Conservation (phyloP, 2,113 vertebrate species). For the Centropus bengalensis region DNA sequence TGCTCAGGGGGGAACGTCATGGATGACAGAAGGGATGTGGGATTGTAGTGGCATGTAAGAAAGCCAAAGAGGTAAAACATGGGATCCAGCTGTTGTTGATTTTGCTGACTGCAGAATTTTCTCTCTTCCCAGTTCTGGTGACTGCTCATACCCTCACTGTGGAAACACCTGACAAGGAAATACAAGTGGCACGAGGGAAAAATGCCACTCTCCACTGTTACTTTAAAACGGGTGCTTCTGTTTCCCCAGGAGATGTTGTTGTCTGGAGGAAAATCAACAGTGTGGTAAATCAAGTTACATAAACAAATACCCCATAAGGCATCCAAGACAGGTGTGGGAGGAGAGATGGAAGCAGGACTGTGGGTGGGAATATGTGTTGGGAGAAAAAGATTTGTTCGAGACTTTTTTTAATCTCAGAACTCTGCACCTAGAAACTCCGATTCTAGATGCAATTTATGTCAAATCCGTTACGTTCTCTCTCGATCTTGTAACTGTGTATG, state of each 20-base stretch:
- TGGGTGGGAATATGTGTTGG: background rate
- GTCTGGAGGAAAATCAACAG: constrained; percentile 65
- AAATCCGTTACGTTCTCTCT: background rate
- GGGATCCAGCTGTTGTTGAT: background rate
- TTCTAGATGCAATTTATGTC: background rate
- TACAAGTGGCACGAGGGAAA: constrained; percentile 73
- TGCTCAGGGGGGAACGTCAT: background rate
- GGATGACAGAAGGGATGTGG: background rate
- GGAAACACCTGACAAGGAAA: constrained; percentile 45
- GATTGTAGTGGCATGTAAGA: background rate
- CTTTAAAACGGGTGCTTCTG: constrained; percentile 9
- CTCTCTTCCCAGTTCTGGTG: constrained; percentile 74
- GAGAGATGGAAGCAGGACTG: background rate
- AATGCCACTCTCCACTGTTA: constrained; percentile 75
- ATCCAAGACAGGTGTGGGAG: background rate
- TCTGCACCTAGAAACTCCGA: background rate
- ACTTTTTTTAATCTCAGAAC: background rate
- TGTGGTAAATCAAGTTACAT: background rate
- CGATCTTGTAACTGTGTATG: background rate
- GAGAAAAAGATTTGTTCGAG: background rate
- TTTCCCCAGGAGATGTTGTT: background rate
- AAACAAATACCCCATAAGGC: background rate
- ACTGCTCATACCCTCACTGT: constrained; percentile 73
- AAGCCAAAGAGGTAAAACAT: background rate
- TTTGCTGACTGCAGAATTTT: background rate